Conservation (phyloP, 2,888 invertebrate genomes). For the Tetanocera ferruginea region DNA sequence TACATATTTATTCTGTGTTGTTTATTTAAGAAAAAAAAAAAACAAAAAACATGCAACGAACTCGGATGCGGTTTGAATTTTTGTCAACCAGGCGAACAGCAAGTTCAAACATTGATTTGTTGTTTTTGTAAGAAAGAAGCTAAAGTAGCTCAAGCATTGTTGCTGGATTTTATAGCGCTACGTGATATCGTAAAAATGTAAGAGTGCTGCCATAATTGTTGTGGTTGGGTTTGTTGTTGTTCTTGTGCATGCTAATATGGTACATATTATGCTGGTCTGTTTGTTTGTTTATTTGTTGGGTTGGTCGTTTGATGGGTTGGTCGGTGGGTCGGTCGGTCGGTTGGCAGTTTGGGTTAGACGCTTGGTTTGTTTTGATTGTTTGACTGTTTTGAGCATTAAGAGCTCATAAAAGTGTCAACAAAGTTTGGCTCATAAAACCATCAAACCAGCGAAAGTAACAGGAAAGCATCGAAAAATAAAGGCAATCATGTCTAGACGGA, state of each 20-base stretch:
- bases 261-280: neutral
- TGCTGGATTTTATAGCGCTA: neutral
- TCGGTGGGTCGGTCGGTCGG: too few species aligned
- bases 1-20: neutral
- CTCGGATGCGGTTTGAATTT: slow-evolving; percentile 12
- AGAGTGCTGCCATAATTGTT: neutral
- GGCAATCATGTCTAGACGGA: neutral
- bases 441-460: slow-evolving; percentile 17
- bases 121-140: neutral
- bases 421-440: slow-evolving; percentile 17
- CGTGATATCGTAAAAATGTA: slow-evolving; percentile 21
- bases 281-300: neutral
- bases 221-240: neutral
- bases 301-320: neutral
- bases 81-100: slow-evolving; percentile 30
- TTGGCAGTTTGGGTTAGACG: too few species aligned
- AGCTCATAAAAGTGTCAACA: slow-evolving; percentile 27
- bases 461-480: neutral
- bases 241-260: neutral
- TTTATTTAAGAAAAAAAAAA: neutral
- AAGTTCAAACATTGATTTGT: neutral
- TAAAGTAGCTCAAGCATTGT: neutral
- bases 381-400: slow-evolving; percentile 3
- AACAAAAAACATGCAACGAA: neutral
- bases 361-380: neutral